Evolutionary conservation across 2,888 invertebrate species (phyloP), one percentile per base, ranked within the genome.

Genomic region (Dicyrtomina minuta): DNA sequence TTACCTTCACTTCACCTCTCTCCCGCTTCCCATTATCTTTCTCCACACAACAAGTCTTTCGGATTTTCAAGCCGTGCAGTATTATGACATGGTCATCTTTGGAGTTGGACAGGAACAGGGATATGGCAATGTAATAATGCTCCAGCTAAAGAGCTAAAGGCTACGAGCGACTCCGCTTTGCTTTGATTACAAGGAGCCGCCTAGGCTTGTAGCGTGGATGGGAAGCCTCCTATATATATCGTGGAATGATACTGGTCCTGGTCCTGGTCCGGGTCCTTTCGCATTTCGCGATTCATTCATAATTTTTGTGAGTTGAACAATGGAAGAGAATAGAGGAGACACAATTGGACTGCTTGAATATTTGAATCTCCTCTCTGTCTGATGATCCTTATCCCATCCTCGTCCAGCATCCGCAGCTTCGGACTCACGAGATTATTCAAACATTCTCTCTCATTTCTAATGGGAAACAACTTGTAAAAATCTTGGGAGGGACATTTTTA

Each of bases 221-320:
- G 15, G 53, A 4, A 33, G 33, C 33, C 3, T 33, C 33, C 33
- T 51, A 20, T 51, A 51, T 5, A 4, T 46, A 15, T 49, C 17
- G 20, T 53, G 33, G 15, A 5, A 33, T 27, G 24, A 33, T 33
- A 53, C 6, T 53, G 20, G 24, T 24, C 20, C 33, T 33, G 33
- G 53, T 59, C 17, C 46, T 62, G 39, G 51, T 39, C 22, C 22
- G 33, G 49, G 51, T 64, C 51, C 64, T 33, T 64, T 64, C 64
- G 49, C 44, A 66, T 66, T 66, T 66, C 22, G 66, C 66, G 66
- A 66, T 66, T 58, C 66, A 66, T 66, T 44, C 46, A 44, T 59
- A 46, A 59, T 66, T 66, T 66, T 66, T 66, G 20, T 39, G 17
- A 17, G 20, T n/a, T n/a, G 49, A 27, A 62, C 62, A 62, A 62